Conservation (phyloP, 2,888 invertebrate genomes). For the Orchesellides sinensis region DNA sequence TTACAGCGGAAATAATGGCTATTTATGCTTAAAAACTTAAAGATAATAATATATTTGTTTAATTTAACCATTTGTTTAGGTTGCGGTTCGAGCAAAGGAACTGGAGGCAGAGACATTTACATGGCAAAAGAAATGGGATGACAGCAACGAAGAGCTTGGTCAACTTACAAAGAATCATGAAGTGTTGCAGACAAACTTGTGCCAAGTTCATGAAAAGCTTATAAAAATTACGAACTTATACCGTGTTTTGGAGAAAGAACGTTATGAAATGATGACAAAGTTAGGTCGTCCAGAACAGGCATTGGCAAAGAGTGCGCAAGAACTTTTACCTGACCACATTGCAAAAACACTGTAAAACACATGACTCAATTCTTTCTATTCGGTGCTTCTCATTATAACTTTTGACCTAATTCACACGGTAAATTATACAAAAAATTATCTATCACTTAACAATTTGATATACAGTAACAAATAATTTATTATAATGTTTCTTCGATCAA, state of each 20-base stretch:
- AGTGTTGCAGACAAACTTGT: slow-evolving; percentile 66
- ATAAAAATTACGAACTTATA: slow-evolving; percentile 73
- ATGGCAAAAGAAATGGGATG: slow-evolving; percentile 73
- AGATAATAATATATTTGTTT: too few relatives aligned
- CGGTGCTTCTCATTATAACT: too few relatives aligned
- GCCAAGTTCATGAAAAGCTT: slow-evolving; percentile 69
- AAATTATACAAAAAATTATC: too few relatives aligned
- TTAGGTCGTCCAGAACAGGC: slow-evolving; percentile 50
- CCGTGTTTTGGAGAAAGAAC: slow-evolving; percentile 70
- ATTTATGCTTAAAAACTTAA: too few relatives aligned
- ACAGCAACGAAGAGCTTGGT: slow-evolving; percentile 64
- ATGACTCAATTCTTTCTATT: too few relatives aligned
- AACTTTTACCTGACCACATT: slow-evolving; percentile 35
- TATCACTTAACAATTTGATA: too few relatives aligned
- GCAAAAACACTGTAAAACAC: slow-evolving; percentile 11
- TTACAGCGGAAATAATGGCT: too few relatives aligned
- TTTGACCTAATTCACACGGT: too few relatives aligned
- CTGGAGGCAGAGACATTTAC: slow-evolving; percentile 69
- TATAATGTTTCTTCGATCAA: too few relatives aligned
- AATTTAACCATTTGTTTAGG: slow-evolving; percentile 35
- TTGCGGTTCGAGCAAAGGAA: slow-evolving; percentile 63
- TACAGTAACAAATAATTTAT: too few relatives aligned
- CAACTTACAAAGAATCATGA: slow-evolving; percentile 68
- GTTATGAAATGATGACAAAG: slow-evolving; percentile 64
- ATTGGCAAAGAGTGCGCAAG: slow-evolving; percentile 33